Conservation (phyloP, 2,113 vertebrate genomes). For the Ictalurus furcatus region DNA sequence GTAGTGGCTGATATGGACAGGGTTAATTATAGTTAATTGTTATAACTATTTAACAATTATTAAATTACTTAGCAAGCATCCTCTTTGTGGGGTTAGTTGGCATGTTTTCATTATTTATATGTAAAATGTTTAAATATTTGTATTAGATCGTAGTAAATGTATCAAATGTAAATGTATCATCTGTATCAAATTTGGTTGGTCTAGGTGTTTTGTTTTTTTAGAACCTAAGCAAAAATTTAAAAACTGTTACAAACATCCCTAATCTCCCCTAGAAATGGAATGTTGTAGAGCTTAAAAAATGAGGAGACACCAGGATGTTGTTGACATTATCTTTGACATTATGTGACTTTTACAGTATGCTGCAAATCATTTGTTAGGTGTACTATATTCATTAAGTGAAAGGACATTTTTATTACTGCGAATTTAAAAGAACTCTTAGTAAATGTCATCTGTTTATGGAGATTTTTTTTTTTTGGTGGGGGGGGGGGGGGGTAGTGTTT, state of each 20-base stretch:
- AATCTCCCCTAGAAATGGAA: not conserved
- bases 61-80: not conserved
- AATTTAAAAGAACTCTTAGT: not conserved
- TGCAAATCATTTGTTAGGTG: not conserved
- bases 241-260: not conserved
- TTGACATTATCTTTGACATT: not conserved
- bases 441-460: constrained; percentile 7
- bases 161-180: not conserved
- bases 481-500: too few species aligned
- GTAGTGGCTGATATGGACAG: not conserved
- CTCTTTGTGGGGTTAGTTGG: not conserved
- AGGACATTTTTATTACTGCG: not conserved
- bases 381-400: not conserved
- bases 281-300: not conserved
- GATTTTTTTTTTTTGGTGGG: too few species aligned
- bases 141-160: not conserved
- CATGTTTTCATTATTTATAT: not conserved
- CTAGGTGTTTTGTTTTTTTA: not conserved
- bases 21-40: not conserved
- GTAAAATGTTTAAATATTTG: not conserved
- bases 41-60: not conserved
- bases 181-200: not conserved
- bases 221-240: not conserved
- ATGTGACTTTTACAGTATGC: not conserved
- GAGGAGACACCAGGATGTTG: not conserved